Conservation (phyloP, 2,797 vertebrate genomes). For the Hippocampus kuda region DNA sequence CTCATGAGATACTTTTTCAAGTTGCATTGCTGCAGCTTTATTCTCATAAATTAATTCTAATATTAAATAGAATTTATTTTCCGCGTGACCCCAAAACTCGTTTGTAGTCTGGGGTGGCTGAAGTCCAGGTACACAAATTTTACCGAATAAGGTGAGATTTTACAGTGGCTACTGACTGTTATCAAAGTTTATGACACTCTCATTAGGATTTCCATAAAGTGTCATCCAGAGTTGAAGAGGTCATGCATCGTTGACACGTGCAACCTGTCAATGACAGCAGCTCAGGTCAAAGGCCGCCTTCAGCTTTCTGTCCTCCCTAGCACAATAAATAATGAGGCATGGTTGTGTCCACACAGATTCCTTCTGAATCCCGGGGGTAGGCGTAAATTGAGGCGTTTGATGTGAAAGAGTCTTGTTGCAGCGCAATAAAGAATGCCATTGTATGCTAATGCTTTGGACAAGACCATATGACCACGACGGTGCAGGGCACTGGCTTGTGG, state of each 20-base stretch:
- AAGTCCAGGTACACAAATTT: neutral
- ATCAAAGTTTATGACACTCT: neutral
- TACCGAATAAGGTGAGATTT: neutral
- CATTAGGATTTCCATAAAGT: neutral
- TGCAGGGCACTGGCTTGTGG: slow-evolving; percentile 80
- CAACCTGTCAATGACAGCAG: slow-evolving; percentile 27
- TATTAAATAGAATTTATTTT: too few species aligned
- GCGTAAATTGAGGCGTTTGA: slow-evolving; percentile 93
- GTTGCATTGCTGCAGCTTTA: neutral
- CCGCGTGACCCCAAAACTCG: neutral
- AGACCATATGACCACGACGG: slow-evolving; percentile 91
- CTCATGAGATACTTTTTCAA: too few species aligned
- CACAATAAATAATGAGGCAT: slow-evolving; percentile 73
- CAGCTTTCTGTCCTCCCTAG: slow-evolving; percentile 53
- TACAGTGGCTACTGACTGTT: neutral
- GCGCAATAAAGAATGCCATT: slow-evolving; percentile 80
- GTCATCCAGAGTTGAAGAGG: neutral
- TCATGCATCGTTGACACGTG: slow-evolving; percentile 24
- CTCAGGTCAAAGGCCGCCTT: slow-evolving; percentile 60
- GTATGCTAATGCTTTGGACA: slow-evolving; percentile 93
- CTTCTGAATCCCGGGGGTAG: slow-evolving; percentile 76
- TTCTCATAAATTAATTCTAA: neutral
- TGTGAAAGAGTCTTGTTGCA: slow-evolving; percentile 94
- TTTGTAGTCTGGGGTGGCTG: neutral
- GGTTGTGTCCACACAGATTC: slow-evolving; percentile 81